Evolutionary conservation across 2,888 invertebrate genomes (phyloP).

Genomic region (Cordilura impudica): DNA sequence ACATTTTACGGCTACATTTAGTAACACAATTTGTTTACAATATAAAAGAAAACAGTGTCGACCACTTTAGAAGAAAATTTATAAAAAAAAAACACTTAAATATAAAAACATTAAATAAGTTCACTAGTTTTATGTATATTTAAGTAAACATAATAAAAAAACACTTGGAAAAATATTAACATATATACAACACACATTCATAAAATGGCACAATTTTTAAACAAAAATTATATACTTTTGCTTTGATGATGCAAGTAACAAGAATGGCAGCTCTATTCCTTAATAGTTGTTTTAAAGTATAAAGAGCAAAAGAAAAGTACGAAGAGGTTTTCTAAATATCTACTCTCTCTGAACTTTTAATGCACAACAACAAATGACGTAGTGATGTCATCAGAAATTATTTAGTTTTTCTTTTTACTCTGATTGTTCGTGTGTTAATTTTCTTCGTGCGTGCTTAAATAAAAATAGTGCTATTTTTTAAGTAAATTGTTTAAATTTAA

Average conservation of each 20-base stretch:
- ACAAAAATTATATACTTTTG: too few relatives aligned
- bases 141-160: too few relatives aligned
- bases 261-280: constrained; percentile 24
- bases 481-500: constrained; percentile 54
- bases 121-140: too few relatives aligned
- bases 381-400: constrained; percentile 78
- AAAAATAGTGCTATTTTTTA: constrained; percentile 36
- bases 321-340: constrained; percentile 11
- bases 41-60: constrained; percentile 28
- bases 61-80: not conserved
- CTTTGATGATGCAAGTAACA: too few relatives aligned
- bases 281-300: not conserved
- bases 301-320: not conserved
- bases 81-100: not conserved
- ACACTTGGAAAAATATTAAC: too few relatives aligned
- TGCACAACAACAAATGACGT: constrained; percentile 70
- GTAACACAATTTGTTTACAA: constrained; percentile 17
- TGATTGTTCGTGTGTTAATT: constrained; percentile 59
- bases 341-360: constrained; percentile 24
- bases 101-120: not conserved
- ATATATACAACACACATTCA: too few relatives aligned
- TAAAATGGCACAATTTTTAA: too few relatives aligned
- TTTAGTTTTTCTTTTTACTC: constrained; percentile 61
- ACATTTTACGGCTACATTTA: not conserved
- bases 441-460: constrained; percentile 57